A percentile compares a stretch with the other conserved stretches of the same genome.
These are phyloP conservation scores for Rana temporaria DNA, from an alignment of 2,113 vertebrate species.

Conservation along the genomic window DNA sequence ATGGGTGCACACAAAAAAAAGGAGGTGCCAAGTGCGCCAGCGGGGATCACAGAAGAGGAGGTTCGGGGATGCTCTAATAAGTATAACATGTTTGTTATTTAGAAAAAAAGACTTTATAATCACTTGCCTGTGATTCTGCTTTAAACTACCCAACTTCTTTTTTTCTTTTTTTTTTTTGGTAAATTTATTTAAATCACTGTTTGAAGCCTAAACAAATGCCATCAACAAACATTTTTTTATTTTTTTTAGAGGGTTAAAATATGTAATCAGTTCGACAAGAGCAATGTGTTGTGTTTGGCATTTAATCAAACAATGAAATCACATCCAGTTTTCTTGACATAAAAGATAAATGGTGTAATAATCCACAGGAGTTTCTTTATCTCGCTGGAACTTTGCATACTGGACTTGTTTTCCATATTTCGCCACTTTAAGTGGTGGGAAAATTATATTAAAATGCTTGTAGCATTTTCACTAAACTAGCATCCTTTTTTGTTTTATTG, in stretches of 20 bases:
- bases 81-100: too few relatives aligned
- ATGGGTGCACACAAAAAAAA: too few relatives aligned
- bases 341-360: slow-evolving; percentile 91
- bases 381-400: slow-evolving; percentile 87
- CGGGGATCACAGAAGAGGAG: too few relatives aligned
- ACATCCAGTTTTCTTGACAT: slow-evolving; percentile 82
- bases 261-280: slow-evolving; percentile 91
- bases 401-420: slow-evolving; percentile 87
- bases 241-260: slow-evolving; percentile 79
- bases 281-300: slow-evolving; percentile 88
- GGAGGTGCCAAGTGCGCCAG: too few relatives aligned
- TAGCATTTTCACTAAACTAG: slow-evolving; percentile 89
- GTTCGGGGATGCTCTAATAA: too few relatives aligned
- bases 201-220: slow-evolving; percentile 57
- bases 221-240: slow-evolving; percentile 40
- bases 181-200: neutral
- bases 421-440: slow-evolving; percentile 84
- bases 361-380: slow-evolving; percentile 87
- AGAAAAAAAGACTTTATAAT: too few relatives aligned
- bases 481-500: slow-evolving; percentile 97
- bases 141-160: slow-evolving; percentile 5
- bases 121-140: too few relatives aligned
- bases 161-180: neutral
- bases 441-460: slow-evolving; percentile 93
- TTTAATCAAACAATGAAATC: slow-evolving; percentile 94